A percentile compares a stretch with the other conserved stretches of the same genome.
Conservation (phyloP, 1,140 invertebrate species). For the Akabosia matsudoensis region DNA sequence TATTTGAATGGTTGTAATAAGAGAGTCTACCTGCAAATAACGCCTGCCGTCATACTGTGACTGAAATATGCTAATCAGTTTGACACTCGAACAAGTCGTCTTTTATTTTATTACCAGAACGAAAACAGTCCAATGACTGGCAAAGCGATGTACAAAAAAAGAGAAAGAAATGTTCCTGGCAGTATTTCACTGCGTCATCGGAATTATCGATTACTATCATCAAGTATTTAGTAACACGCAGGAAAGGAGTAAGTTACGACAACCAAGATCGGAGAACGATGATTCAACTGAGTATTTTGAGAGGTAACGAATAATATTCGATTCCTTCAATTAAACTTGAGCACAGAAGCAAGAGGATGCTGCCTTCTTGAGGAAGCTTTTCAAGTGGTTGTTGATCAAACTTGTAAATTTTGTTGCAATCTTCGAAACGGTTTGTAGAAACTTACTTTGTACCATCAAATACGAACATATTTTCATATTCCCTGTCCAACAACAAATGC, state of each 20-base stretch:
- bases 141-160: not conserved
- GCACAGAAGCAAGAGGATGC: too few relatives aligned
- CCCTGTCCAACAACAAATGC: not conserved
- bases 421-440: too few relatives aligned
- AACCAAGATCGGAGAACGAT: too few relatives aligned
- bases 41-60: slow-evolving; percentile 29
- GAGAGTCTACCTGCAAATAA: slow-evolving; percentile 28
- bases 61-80: slow-evolving; percentile 43
- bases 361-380: too few relatives aligned
- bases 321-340: too few relatives aligned
- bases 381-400: not conserved
- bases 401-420: not conserved
- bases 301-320: too few relatives aligned
- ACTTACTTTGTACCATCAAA: too few relatives aligned
- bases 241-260: not conserved
- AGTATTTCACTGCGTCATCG: not conserved
- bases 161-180: not conserved
- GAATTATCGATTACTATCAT: not conserved
- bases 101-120: slow-evolving; percentile 16
- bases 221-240: slow-evolving; percentile 16
- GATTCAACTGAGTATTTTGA: not conserved
- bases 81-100: slow-evolving; percentile 37
- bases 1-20: too few relatives aligned
- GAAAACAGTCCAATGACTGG: not conserved
- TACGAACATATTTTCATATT: too few relatives aligned